phyloP scores from a whole-genome alignment of 2,113 vertebrate species.

The Heloderma charlesbogerti region DNA sequence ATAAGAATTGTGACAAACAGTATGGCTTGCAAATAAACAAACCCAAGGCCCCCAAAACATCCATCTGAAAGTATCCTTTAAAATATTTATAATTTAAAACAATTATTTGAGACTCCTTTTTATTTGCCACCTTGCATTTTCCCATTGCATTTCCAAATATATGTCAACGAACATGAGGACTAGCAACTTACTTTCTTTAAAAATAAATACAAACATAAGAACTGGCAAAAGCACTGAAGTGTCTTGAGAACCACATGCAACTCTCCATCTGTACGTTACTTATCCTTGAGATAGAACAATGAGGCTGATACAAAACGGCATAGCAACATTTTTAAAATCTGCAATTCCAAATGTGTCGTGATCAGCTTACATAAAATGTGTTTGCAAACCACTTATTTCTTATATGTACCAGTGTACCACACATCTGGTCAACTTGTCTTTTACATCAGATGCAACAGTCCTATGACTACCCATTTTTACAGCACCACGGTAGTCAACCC shows the following conservation, averaged over 20 bases:
- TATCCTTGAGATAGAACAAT: slow-evolving; percentile 3
- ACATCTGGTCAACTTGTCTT: not conserved
- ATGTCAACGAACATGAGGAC: not conserved
- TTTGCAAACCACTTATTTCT: not conserved
- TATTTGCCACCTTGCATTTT: not conserved
- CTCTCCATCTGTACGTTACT: not conserved
- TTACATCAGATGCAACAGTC: not conserved
- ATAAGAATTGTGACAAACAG: not conserved
- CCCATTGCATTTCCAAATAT: not conserved
- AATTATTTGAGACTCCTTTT: not conserved
- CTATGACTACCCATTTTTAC: not conserved
- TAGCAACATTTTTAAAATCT: not conserved
- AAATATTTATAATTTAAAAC: not conserved
- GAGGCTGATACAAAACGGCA: not conserved
- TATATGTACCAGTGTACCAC: not conserved
- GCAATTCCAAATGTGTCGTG: fast-evolving
- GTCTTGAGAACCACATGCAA: not conserved
- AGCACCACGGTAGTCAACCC: not conserved
- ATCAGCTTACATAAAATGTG: not conserved
- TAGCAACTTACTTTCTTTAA: not conserved
- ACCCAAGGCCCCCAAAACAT: not conserved
- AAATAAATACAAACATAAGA: not conserved
- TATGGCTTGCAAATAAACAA: not conserved
- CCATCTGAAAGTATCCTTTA: not conserved
- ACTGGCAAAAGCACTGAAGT: not conserved